Evolutionary conservation across 2,797 vertebrate genomes (phyloP).

Genomic region (Scarus forsteni): DNA sequence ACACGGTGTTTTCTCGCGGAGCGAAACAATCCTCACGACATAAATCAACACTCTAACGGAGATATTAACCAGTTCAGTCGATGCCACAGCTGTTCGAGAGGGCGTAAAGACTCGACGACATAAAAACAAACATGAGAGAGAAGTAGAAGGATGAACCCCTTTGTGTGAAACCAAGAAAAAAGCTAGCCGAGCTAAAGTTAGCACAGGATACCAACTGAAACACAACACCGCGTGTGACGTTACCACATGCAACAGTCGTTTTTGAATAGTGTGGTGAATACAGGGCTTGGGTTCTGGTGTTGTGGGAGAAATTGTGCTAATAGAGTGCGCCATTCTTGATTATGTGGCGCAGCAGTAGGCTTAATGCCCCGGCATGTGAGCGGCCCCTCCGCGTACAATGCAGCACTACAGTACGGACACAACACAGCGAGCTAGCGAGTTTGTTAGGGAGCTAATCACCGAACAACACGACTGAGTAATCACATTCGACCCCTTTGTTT

Average conservation of each 20-base stretch:
- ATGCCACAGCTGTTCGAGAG: accelerated
- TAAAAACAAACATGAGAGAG: slow-evolving; percentile 29
- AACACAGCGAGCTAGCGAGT: slow-evolving; percentile 28
- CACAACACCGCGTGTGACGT: neutral
- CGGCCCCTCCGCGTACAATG: slow-evolving; percentile 63
- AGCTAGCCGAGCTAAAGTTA: slow-evolving; percentile 54
- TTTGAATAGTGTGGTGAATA: accelerated
- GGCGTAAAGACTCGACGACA: accelerated
- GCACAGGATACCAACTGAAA: slow-evolving; percentile 30
- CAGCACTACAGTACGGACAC: slow-evolving; percentile 35
- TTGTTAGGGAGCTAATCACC: slow-evolving; percentile 31
- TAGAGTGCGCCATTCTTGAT: slow-evolving; percentile 9
- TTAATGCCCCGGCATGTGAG: slow-evolving; percentile 66
- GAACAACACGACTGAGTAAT: neutral
- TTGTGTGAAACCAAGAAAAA: slow-evolving; percentile 55
- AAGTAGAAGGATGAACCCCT: slow-evolving; percentile 30
- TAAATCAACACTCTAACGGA: accelerated
- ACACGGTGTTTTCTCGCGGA: neutral
- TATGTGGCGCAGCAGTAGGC: neutral
- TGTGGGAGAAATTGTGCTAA: neutral
- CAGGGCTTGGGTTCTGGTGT: accelerated
- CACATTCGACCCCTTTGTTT: neutral
- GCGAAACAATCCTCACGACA: accelerated
- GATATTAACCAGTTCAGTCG: accelerated
- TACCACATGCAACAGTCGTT: accelerated